These are phyloP conservation scores for Heliornis fulica DNA, from an alignment of 2,113 vertebrate genomes.

Conservation along the genomic window DNA sequence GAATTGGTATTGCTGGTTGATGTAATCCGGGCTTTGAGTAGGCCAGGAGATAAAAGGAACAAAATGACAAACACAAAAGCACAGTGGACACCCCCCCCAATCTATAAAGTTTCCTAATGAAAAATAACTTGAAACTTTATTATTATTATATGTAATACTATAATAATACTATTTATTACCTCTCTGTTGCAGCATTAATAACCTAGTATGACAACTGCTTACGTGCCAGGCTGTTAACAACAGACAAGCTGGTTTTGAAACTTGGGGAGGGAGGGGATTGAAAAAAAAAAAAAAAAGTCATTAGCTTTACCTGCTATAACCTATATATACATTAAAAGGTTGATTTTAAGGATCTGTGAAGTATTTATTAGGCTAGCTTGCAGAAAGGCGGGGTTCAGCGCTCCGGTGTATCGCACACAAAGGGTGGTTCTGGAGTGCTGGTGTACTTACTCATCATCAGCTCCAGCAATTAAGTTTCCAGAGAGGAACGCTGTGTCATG, in stretches of 20 bases:
- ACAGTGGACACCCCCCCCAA: no score
- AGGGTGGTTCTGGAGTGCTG: neutral
- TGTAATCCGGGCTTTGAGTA: neutral
- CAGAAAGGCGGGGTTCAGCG: neutral
- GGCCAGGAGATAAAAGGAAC: neutral
- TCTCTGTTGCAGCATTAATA: neutral
- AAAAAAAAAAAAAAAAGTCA: no score
- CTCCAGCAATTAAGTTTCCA: neutral
- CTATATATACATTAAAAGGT: neutral
- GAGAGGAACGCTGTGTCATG: constrained; percentile 19
- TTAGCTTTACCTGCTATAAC: no score
- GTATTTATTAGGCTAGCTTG: neutral
- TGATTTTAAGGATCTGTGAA: neutral
- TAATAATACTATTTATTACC: neutral
- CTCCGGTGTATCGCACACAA: neutral
- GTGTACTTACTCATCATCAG: neutral
- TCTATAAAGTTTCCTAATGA: neutral
- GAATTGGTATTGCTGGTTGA: neutral
- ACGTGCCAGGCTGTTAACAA: neutral
- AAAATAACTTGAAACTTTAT: neutral
- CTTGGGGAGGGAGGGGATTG: no score
- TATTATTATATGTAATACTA: neutral
- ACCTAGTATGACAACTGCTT: neutral
- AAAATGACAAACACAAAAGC: no score
- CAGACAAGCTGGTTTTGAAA: neutral